These are phyloP conservation scores for Acrossocheilus fasciatus DNA, from an alignment of 2,797 vertebrate species.

Conservation along the genomic window DNA sequence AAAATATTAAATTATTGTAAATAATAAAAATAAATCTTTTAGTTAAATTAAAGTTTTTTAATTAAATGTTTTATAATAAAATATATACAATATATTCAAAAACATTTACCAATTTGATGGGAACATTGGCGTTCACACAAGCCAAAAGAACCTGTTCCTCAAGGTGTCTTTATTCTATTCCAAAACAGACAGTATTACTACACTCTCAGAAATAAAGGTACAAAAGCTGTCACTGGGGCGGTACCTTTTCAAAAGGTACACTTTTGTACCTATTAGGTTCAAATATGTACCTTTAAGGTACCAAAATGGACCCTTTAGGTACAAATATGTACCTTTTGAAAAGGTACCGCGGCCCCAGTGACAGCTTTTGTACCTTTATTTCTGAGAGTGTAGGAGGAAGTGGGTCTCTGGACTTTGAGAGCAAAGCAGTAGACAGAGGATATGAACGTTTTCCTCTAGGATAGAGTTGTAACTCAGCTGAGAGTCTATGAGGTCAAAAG, in stretches of 20 bases:
- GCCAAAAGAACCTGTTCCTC: neutral
- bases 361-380: too few species aligned
- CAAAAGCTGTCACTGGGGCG: too few species aligned
- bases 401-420: neutral
- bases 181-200: neutral
- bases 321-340: too few species aligned
- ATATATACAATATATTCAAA: neutral
- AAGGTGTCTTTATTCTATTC: neutral
- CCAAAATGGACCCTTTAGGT: too few species aligned
- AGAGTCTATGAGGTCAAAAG: conserved; percentile 10
- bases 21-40: neutral
- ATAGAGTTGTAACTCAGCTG: conserved; percentile 11
- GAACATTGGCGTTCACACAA: neutral
- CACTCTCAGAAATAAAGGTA: too few species aligned
- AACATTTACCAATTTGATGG: neutral
- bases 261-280: too few species aligned
- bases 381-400: neutral
- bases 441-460: conserved; percentile 21
- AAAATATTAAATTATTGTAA: neutral
- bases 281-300: too few species aligned
- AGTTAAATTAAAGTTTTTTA: too few species aligned
- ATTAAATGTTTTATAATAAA: neutral
- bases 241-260: too few species aligned
- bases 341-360: too few species aligned
- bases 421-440: neutral